Conservation (phyloP, 2,797 vertebrate species). For the Champsocephalus gunnari region DNA sequence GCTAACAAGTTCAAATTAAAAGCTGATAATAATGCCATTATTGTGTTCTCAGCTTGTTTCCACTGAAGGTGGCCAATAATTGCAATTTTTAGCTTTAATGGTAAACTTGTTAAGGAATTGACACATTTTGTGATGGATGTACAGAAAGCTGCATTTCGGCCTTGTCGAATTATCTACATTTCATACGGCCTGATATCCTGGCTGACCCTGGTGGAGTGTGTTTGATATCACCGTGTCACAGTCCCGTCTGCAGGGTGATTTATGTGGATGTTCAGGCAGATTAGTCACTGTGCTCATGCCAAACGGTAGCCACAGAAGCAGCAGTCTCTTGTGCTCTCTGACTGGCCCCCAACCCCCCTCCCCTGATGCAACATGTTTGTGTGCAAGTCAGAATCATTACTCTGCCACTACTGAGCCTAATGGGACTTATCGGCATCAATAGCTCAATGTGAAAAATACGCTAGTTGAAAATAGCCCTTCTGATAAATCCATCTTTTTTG, state of each 20-base stretch:
- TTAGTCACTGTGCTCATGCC: conserved; percentile 48
- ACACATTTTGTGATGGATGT: too few relatives aligned
- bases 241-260: conserved; percentile 34
- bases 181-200: not conserved
- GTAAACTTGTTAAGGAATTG: too few relatives aligned
- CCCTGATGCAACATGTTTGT: conserved; percentile 15
- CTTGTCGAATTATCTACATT: not conserved
- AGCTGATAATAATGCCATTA: too few relatives aligned
- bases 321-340: conserved; percentile 4
- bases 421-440: conserved; percentile 34
- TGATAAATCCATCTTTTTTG: conserved; percentile 27
- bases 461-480: not conserved
- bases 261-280: conserved; percentile 36
- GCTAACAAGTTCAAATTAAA: too few relatives aligned
- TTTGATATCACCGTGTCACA: conserved; percentile 13
- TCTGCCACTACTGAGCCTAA: conserved; percentile 28
- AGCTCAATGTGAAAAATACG: conserved; percentile 13
- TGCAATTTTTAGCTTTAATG: too few relatives aligned
- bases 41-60: too few relatives aligned
- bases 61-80: too few relatives aligned
- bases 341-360: too few relatives aligned
- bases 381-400: conserved; percentile 28
- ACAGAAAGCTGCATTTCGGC: too few relatives aligned
- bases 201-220: conserved; percentile 19
- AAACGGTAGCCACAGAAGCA: conserved; percentile 15